Percentiles rank a stretch among this genome's conserved stretches.
phyloP scores from a whole-genome alignment of 2,113 vertebrate species.

The Poeciliopsis turrubarensis region DNA sequence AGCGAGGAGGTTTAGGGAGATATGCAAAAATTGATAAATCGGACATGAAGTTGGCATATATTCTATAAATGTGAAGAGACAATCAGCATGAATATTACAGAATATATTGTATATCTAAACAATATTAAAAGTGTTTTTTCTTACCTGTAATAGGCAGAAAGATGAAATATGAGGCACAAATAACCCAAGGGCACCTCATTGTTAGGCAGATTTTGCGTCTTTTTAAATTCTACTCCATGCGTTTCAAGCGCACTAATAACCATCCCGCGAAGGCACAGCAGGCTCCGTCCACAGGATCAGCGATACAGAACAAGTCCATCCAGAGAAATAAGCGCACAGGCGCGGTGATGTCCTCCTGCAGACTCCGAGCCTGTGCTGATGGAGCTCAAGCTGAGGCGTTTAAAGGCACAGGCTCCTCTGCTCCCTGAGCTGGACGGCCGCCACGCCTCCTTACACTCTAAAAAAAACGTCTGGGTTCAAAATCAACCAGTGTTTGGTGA shows the following conservation, averaged over 20 bases:
- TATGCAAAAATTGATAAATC: background rate
- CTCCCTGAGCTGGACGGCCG: constrained; percentile 29
- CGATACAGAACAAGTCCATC: constrained; percentile 18
- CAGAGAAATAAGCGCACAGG: constrained; percentile 25
- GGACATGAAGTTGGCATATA: background rate
- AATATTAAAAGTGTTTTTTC: constrained; percentile 17
- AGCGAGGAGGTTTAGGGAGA: background rate
- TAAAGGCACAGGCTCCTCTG: constrained; percentile 63
- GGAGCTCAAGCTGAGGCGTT: constrained; percentile 37
- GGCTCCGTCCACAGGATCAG: constrained; percentile 5
- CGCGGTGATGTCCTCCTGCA: constrained; percentile 30
- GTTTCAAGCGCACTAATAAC: constrained; percentile 18
- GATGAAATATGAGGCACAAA: constrained; percentile 44
- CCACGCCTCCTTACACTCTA: constrained; percentile 50
- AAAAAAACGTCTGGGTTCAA: background rate
- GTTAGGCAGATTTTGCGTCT: constrained; percentile 10
- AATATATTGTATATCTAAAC: background rate
- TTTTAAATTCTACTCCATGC: constrained; percentile 37
- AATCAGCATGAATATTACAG: background rate
- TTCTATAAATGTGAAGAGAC: background rate
- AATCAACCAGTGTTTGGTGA: background rate
- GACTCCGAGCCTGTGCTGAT: constrained; percentile 27
- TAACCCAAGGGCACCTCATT: constrained; percentile 57
- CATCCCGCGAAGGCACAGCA: constrained; percentile 27
- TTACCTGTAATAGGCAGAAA: constrained; percentile 62